Evolutionary conservation across 2,888 invertebrate species (phyloP).

Genomic region (Chrysotoxum bicinctum): DNA sequence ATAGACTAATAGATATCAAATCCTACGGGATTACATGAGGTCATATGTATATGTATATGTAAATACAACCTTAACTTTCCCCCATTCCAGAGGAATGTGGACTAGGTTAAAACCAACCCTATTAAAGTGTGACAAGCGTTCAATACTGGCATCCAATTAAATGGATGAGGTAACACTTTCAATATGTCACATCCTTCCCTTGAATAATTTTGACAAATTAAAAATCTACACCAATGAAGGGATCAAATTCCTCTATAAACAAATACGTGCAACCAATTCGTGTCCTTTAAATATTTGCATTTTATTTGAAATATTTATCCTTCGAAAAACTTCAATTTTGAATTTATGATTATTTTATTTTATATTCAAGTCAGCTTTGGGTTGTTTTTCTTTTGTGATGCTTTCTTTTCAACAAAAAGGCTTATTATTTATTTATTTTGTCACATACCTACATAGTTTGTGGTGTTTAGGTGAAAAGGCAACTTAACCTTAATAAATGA

Average conservation of each 20-base stretch:
- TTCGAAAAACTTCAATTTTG: conserved; percentile 2
- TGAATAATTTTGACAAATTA: too few species aligned
- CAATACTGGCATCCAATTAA: too few species aligned
- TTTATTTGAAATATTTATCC: neutral
- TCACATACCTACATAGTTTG: conserved; percentile 3
- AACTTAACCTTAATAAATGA: conserved; percentile 3
- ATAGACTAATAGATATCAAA: too few species aligned
- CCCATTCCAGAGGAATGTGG: too few species aligned
- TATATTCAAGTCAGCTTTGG: neutral
- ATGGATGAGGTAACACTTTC: too few species aligned
- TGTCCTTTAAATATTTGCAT: neutral
- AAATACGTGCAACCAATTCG: neutral
- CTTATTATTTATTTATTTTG: conserved; percentile 18
- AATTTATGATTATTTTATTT: conserved; percentile 13
- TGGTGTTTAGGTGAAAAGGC: neutral
- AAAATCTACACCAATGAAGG: too few species aligned
- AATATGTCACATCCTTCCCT: too few species aligned
- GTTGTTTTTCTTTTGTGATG: neutral
- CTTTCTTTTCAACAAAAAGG: conserved; percentile 1
- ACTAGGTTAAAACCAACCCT: too few species aligned
- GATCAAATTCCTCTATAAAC: neutral
- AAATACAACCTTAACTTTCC: too few species aligned
- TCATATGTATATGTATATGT: too few species aligned
- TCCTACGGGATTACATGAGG: too few species aligned
- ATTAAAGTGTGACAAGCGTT: too few species aligned